A percentile compares a stretch with the other conserved stretches of the same genome.
Conservation (phyloP, 2,888 invertebrate species). For the Archips xylosteana region DNA sequence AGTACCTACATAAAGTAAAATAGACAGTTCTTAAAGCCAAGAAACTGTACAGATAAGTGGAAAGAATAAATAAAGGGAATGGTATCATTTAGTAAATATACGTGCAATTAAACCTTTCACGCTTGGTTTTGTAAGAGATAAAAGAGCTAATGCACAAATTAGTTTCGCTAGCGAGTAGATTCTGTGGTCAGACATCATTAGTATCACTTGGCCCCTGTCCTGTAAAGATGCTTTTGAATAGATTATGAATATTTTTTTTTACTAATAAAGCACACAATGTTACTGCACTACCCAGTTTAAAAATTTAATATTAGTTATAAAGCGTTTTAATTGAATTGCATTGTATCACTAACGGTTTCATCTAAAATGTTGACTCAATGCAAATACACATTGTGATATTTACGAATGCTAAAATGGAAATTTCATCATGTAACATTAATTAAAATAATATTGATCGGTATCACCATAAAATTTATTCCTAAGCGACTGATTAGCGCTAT, state of each 20-base stretch:
- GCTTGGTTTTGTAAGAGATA: constrained; percentile 29
- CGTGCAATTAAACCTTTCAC: constrained; percentile 40
- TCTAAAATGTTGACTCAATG: not conserved
- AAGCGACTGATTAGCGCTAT: not conserved
- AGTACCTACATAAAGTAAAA: constrained; percentile 18
- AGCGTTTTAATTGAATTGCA: not conserved
- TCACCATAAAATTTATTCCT: not conserved
- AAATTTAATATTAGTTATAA: not conserved
- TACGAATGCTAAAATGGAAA: not conserved
- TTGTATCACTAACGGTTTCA: not conserved
- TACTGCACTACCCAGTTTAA: no score
- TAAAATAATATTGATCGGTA: not conserved
- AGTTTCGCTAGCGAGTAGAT: constrained; percentile 1
- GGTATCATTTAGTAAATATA: constrained; percentile 41
- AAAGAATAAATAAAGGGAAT: constrained; percentile 40
- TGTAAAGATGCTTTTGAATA: constrained; percentile 1
- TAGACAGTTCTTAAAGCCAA: constrained; percentile 37
- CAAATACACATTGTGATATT: not conserved
- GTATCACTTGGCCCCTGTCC: not conserved
- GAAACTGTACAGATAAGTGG: constrained; percentile 35
- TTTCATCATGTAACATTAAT: not conserved
- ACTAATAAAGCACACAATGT: no score
- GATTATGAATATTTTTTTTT: not conserved
- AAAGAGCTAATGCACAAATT: constrained; percentile 15
- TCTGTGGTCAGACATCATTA: constrained; percentile 1